Evolutionary conservation across 2,888 invertebrate species (phyloP).

Genomic region (Nowickia ferox): DNA sequence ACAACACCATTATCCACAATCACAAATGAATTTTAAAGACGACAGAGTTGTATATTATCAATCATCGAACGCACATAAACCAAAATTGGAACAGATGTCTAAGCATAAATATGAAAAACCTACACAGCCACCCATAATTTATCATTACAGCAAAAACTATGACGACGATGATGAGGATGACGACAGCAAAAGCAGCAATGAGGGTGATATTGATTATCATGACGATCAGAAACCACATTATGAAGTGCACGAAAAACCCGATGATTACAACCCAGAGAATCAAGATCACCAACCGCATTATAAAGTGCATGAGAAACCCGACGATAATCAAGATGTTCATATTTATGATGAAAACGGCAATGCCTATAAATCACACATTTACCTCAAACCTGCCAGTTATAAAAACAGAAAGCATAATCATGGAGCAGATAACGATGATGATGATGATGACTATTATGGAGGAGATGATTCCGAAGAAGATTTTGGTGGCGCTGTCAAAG

Average conservation of each 20-base stretch:
- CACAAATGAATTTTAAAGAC: constrained; percentile 22
- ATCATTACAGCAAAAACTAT: constrained; percentile 70
- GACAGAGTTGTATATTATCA: constrained; percentile 20
- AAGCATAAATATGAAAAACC: constrained; percentile 23
- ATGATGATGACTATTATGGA: constrained; percentile 57
- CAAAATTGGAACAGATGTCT: constrained; percentile 34
- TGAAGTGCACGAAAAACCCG: constrained; percentile 70
- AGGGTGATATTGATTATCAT: constrained; percentile 31
- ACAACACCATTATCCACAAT: constrained; percentile 27
- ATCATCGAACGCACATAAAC: constrained; percentile 8
- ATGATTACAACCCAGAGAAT: constrained; percentile 75
- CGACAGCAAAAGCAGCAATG: constrained; percentile 3
- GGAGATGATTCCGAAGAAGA: constrained; percentile 75
- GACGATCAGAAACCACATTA: constrained; percentile 70
- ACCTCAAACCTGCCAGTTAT: background rate
- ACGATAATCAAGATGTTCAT: constrained; percentile 5
- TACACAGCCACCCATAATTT: constrained; percentile 50
- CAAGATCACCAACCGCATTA: constrained; percentile 70
- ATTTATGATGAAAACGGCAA: constrained; percentile 44
- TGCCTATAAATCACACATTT: constrained; percentile 28
- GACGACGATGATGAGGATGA: constrained; percentile 56
- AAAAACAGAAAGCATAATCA: constrained; percentile 36
- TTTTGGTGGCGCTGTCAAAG: constrained; percentile 71
- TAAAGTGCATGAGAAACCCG: constrained; percentile 70
- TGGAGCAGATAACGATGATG: constrained; percentile 70